phyloP scores from a whole-genome alignment of 1,140 invertebrate species.

The Caenorhabditis elegans region DNA sequence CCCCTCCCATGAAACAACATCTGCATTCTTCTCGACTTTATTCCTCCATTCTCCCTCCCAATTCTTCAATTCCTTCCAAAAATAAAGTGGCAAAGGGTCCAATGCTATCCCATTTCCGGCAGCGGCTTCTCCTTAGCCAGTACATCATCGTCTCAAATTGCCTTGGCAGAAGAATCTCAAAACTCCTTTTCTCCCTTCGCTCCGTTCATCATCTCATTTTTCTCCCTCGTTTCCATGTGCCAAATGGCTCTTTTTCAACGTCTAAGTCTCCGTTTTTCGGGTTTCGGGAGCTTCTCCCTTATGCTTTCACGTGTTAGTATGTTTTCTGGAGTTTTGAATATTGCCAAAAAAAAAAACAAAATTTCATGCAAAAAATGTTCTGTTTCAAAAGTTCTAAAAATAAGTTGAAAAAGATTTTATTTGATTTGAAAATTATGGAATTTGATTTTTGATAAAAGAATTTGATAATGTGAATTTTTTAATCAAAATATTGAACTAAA shows the following conservation, averaged over 20 bases:
- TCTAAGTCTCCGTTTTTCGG: neutral
- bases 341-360: too few species aligned
- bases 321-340: too few species aligned
- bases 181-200: neutral
- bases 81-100: neutral
- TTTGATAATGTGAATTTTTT: too few species aligned
- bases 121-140: too few species aligned
- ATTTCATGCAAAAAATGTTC: too few species aligned
- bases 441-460: too few species aligned
- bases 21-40: neutral
- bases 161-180: neutral
- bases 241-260: neutral
- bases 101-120: slow-evolving; percentile 15
- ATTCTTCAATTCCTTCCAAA: neutral
- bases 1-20: neutral
- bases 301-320: too few species aligned
- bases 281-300: too few species aligned
- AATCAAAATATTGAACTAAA: too few species aligned
- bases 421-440: too few species aligned
- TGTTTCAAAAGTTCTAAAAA: too few species aligned
- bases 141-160: slow-evolving; percentile 7
- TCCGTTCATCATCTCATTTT: neutral
- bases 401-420: too few species aligned
- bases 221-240: neutral
- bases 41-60: neutral